Base-by-base conservation (phyloP, 2,888 invertebrate species). In the Amorpha juglandis region DNA sequence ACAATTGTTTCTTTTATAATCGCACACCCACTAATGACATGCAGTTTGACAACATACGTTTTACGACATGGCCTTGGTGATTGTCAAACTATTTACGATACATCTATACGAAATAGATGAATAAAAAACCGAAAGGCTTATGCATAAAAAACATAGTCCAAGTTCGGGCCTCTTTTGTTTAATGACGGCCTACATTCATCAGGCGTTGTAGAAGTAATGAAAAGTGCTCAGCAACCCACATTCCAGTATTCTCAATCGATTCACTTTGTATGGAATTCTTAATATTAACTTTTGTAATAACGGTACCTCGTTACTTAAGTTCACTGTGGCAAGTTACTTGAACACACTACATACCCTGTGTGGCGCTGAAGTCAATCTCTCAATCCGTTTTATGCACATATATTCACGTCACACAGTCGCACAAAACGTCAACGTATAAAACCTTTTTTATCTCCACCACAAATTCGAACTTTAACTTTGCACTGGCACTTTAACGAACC, bases 401-500 rank as follows among this genome's bases (percentile, higher is more conserved):
- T 84, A 84, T 48, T 48, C 84, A 70, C 69, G 76, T 72, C 79
- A 80, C 79, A 83, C 82, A 80, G 78, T 78, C 77, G 79, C 83
- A 84, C 83, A 79, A 73, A 78, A 81, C 79, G 76, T 78, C 78
- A 84, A 84, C 80, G 81, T 82, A 80, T 78, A 78, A 69, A 82
- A 83, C 80, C 27, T 27, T 79, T 82, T 79, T 78, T 80, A 81
- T 78, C 71, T 80, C 72, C 83, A 84, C 82, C 89, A 89, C 90
- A 87, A 88, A 87, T 91, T 91, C 86, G 83, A 90, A 91, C 83
- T 87, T 84, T 78, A 83, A 84, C 86, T 87, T 86, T 73, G 88
- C 92, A 92, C 91, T 84, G 84, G 79, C 91, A 92, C 91, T 88
- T n/a, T 88, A 88, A 88, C 89, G 89, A 89, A 87, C 88, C 86